These are phyloP conservation scores for Xenus cinereus DNA, from an alignment of 2,113 vertebrate genomes.

Conservation along the genomic window DNA sequence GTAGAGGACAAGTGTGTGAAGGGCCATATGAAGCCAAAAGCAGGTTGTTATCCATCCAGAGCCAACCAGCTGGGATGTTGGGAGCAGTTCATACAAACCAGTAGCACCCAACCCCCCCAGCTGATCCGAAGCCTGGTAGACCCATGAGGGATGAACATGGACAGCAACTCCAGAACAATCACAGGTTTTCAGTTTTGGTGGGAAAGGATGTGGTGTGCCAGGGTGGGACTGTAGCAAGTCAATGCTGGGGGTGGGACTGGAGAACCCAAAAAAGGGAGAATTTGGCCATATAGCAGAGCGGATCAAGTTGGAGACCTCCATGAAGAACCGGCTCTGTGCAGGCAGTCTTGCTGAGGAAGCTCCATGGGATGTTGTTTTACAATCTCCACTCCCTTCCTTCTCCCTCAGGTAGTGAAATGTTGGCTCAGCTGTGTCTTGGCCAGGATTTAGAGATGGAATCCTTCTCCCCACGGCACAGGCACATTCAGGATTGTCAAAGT, in stretches of 20 bases:
- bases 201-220: background rate
- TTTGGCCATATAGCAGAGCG: background rate
- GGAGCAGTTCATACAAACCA: background rate
- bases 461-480: background rate
- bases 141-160: background rate
- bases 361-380: background rate
- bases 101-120: accelerated
- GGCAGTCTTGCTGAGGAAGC: too few species aligned
- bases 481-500: background rate
- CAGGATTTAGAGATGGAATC: background rate
- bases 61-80: background rate
- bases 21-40: background rate
- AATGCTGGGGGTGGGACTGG: accelerated
- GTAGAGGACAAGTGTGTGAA: background rate
- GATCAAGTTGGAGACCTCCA: background rate
- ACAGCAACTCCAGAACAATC: background rate
- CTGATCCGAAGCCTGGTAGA: background rate
- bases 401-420: background rate
- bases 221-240: background rate
- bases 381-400: background rate
- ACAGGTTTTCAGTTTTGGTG: background rate
- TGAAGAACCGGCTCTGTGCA: background rate
- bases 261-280: background rate
- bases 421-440: background rate
- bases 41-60: background rate